Base-by-base conservation (phyloP, 2,888 invertebrate genomes). In the Coleophora deauratella region DNA sequence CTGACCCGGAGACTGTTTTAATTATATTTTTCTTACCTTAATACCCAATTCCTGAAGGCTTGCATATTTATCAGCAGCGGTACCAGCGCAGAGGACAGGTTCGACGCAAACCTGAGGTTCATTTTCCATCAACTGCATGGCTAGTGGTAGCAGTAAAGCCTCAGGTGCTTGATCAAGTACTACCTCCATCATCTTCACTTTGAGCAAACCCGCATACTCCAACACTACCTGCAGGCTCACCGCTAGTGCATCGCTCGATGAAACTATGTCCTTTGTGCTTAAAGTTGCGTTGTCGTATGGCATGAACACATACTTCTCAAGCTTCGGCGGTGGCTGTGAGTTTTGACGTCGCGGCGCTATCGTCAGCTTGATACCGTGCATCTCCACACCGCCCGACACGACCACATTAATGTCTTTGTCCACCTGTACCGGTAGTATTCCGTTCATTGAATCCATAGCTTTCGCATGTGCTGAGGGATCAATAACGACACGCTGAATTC, bases 331-430 rank as follows among this genome's bases (percentile, higher is more conserved):
- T 2, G 91, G 81, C 77, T 97, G 96, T n/a, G 88, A 78, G 66
- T 91, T 91, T 90, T 51, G 90, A 51, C 95, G 89, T 42, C 94
- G 89, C 36, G 97, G 96, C 9, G 97, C 96, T 38, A 96, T 82
- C 44, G 94, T 94, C 0, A 96, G 94, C 80, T 96, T 97, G 66
- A 98, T 87, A 33, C 96, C 97, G 51, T 95, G 89, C 43, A 98
- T 78, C 78, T 96, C 96, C 9, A 97, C 88, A 40, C 97, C 97
- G 30, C 95, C 96, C 40, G 94, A 89, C 59, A 90, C 90, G 40
- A 93, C 89, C 11, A 93, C 89, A 58, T 90, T 91, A 35, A 93
- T 87, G 55, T 91, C 87, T 31, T 89, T 88, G 64, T 93, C 91
- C 87, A 90, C 90, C 60, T 88, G 87, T 11, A 95, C 91, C 9